Evolutionary conservation across 2,113 vertebrate genomes (phyloP).

Genomic region (Seriola aureovittata): DNA sequence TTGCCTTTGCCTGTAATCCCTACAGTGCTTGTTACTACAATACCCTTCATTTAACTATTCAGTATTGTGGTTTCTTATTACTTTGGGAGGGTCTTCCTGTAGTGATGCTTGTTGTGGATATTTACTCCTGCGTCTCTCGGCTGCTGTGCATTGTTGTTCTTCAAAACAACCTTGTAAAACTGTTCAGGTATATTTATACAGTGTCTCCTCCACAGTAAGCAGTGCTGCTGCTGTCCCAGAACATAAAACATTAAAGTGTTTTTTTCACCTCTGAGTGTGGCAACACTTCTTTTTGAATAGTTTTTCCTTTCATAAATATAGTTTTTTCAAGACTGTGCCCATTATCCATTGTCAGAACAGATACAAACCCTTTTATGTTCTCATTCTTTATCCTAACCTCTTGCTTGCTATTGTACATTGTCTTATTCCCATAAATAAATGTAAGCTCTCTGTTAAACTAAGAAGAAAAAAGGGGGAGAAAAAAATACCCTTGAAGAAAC

Average conservation of each 20-base stretch:
- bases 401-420: constrained; percentile 12
- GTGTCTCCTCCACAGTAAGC: constrained; percentile 46
- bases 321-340: constrained; percentile 26
- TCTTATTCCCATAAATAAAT: constrained; percentile 40
- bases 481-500: constrained; percentile 2
- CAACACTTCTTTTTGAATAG: constrained; percentile 32
- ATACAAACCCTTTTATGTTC: constrained; percentile 25
- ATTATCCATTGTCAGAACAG: constrained; percentile 47
- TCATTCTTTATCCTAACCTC: constrained; percentile 49
- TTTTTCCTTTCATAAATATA: constrained; percentile 41
- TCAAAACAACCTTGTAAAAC: constrained; percentile 67
- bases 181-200: constrained; percentile 71
- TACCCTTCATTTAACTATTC: constrained; percentile 70
- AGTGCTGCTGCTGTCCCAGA: constrained; percentile 39
- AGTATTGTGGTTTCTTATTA: constrained; percentile 54
- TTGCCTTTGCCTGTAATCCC: constrained; percentile 62
- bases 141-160: constrained; percentile 52
- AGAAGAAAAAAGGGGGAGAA: background rate
- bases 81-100: constrained; percentile 51
- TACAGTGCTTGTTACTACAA: constrained; percentile 65
- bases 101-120: constrained; percentile 61
- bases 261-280: constrained; percentile 60
- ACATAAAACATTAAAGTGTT: constrained; percentile 75
- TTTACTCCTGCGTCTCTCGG: constrained; percentile 54
- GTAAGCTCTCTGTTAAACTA: background rate